These are phyloP conservation scores for Nomada hirtipes DNA, from an alignment of 2,888 invertebrate genomes.

Conservation along the genomic window DNA sequence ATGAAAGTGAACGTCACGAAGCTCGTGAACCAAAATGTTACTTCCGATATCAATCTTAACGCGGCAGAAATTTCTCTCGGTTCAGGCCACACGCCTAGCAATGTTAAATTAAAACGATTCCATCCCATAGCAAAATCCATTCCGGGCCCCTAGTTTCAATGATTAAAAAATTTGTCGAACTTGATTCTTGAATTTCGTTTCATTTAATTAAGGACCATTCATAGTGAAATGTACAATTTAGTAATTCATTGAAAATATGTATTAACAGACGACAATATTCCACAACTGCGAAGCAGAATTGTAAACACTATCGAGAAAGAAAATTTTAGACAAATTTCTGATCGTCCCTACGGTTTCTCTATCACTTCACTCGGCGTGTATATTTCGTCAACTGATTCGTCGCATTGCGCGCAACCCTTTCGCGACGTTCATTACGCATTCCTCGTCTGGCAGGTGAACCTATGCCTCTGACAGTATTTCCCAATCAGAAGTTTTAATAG, in stretches of 20 bases:
- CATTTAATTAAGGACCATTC: not conserved
- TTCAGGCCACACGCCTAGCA: slow-evolving; percentile 70
- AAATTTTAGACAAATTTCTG: no score
- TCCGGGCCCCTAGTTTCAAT: not conserved
- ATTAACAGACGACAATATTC: not conserved
- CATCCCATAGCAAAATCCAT: slow-evolving; percentile 62
- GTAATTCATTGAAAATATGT: not conserved
- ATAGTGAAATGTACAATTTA: not conserved
- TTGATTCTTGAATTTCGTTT: not conserved
- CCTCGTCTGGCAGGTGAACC: not conserved
- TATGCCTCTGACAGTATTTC: not conserved
- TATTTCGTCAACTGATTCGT: slow-evolving; percentile 14
- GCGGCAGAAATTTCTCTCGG: slow-evolving; percentile 18
- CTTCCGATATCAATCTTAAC: slow-evolving; percentile 12
- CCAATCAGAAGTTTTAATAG: slow-evolving; percentile 45
- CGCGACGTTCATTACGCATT: slow-evolving; percentile 46
- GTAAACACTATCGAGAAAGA: no score
- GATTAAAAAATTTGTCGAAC: not conserved
- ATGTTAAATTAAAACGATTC: slow-evolving; percentile 56
- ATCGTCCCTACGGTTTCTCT: not conserved
- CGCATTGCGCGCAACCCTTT: slow-evolving; percentile 17
- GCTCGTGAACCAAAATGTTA: slow-evolving; percentile 50
- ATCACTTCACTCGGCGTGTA: not conserved
- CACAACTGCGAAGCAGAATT: not conserved
- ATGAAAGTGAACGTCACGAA: slow-evolving; percentile 48